phyloP scores from a whole-genome alignment of 2,888 invertebrate species.

The Subacronicta megacephala region DNA sequence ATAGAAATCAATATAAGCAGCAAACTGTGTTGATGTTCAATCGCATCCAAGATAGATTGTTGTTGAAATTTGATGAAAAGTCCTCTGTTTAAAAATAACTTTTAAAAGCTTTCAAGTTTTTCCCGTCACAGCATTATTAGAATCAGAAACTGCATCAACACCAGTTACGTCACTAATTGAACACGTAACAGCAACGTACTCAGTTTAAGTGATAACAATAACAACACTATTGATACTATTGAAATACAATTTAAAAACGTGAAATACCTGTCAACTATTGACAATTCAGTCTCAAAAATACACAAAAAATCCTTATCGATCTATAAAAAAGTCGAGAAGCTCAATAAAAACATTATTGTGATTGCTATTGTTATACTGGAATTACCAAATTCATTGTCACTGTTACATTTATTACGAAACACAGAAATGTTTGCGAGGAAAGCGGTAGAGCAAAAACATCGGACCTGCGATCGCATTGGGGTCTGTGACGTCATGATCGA shows the following conservation, averaged over 20 bases:
- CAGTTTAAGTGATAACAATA: slow-evolving; percentile 15
- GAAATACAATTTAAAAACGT: slow-evolving; percentile 32
- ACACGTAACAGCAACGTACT: slow-evolving; percentile 18
- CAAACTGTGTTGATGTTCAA: too few species aligned
- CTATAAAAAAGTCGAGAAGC: slow-evolving; percentile 24
- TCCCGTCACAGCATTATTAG: background rate
- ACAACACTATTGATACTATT: slow-evolving; percentile 28
- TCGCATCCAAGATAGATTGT: too few species aligned
- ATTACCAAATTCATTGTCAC: slow-evolving; percentile 60
- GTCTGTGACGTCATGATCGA: slow-evolving; percentile 60
- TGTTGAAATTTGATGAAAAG: too few species aligned
- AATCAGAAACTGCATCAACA: background rate
- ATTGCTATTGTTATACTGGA: slow-evolving; percentile 41
- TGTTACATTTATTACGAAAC: slow-evolving; percentile 71
- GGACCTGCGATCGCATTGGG: slow-evolving; percentile 30
- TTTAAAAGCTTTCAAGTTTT: too few species aligned
- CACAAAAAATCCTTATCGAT: slow-evolving; percentile 27
- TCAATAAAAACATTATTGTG: slow-evolving; percentile 32
- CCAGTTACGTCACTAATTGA: slow-evolving; percentile 7
- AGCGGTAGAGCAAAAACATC: slow-evolving; percentile 64
- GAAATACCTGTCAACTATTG: slow-evolving; percentile 31
- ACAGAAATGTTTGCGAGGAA: slow-evolving; percentile 65
- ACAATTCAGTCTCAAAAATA: slow-evolving; percentile 18
- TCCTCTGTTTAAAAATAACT: too few species aligned
- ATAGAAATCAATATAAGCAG: too few species aligned